Conservation (phyloP, 2,797 vertebrate genomes). For the Platalea minor region DNA sequence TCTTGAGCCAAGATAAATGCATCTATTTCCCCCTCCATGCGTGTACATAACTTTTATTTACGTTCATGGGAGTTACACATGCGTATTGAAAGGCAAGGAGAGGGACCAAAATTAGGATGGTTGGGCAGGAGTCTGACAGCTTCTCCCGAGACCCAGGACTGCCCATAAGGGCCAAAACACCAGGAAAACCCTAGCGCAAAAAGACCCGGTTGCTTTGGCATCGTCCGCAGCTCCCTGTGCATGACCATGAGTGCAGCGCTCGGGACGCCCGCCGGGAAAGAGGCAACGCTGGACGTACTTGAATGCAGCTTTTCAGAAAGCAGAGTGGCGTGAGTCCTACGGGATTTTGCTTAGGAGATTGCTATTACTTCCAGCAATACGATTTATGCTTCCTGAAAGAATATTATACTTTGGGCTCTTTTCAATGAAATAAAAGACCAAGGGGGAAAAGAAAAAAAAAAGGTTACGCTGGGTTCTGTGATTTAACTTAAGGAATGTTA, state of each 20-base stretch:
- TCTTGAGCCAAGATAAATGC: slow-evolving; percentile 41
- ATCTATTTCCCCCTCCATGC: neutral
- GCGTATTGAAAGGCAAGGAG: neutral
- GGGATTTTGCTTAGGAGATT: slow-evolving; percentile 55
- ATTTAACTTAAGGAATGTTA: slow-evolving; percentile 44
- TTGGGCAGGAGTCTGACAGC: neutral
- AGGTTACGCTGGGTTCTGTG: neutral
- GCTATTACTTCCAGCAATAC: slow-evolving; percentile 70
- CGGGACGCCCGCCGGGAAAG: neutral
- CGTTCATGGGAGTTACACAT: neutral
- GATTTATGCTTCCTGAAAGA: slow-evolving; percentile 68
- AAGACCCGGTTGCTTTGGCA: neutral
- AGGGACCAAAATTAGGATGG: neutral
- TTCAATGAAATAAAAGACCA: neutral
- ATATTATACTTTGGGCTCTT: slow-evolving; percentile 43
- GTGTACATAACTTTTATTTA: neutral
- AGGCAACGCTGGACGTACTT: neutral
- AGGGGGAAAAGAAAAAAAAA: neutral
- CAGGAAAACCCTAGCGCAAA: neutral
- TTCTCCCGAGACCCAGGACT: neutral
- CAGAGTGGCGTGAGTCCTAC: slow-evolving; percentile 4
- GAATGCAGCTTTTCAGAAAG: slow-evolving; percentile 62
- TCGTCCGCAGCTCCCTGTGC: neutral
- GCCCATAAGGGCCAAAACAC: neutral
- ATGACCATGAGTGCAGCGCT: neutral